Evolutionary conservation across 2,113 vertebrate genomes (phyloP).

Genomic region (Ondatra zibethicus): DNA sequence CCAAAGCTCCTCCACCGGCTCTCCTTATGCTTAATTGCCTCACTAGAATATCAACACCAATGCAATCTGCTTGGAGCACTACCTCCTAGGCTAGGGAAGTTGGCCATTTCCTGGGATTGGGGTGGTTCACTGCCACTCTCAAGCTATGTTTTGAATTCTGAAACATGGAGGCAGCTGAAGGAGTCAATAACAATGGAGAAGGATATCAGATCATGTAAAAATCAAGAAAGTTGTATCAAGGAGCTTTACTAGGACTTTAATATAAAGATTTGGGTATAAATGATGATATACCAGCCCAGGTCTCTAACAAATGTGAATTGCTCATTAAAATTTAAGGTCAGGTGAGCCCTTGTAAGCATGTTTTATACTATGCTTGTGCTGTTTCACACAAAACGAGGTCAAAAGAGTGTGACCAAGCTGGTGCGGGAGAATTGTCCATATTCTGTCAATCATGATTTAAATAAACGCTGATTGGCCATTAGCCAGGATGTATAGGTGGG

Average conservation of each 20-base stretch:
- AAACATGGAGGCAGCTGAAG: not conserved
- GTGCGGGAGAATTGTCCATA: no score
- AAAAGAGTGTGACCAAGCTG: conserved; percentile 89
- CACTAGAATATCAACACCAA: not conserved
- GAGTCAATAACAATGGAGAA: not conserved
- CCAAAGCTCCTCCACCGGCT: not conserved
- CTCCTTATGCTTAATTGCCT: not conserved
- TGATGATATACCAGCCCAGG: not conserved
- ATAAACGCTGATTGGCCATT: no score
- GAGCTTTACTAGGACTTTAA: not conserved
- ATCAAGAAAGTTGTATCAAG: not conserved
- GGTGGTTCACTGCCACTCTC: not conserved
- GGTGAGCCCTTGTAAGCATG: conserved; percentile 88
- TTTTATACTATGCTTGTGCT: conserved; percentile 90
- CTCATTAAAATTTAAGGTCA: not conserved
- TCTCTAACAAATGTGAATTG: conserved; percentile 64
- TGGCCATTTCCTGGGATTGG: rapidly evolving
- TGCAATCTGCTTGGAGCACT: rapidly evolving
- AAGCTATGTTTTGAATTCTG: rapidly evolving
- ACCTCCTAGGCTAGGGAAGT: not conserved
- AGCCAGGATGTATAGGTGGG: no score
- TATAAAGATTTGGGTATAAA: conserved; percentile 37
- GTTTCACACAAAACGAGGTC: conserved; percentile 85
- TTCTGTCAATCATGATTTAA: no score
- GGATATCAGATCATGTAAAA: not conserved